Percentiles rank a stretch among this genome's conserved stretches.
phyloP scores from a whole-genome alignment of 2,888 invertebrate genomes.

The Aelia acuminata region DNA sequence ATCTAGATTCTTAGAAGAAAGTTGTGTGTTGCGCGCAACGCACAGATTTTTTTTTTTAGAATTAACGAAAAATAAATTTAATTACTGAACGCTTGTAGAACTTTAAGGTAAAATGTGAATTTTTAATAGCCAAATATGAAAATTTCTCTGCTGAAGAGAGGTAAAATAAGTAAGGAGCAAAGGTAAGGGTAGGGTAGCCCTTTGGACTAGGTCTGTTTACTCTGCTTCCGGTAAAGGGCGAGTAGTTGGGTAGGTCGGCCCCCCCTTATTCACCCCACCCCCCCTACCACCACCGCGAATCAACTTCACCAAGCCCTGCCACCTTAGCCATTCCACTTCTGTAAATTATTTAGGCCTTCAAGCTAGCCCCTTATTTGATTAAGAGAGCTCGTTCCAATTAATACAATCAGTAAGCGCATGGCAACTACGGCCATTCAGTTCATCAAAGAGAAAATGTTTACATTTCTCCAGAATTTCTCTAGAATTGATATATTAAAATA shows the following conservation, averaged over 20 bases:
- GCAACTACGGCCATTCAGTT: not conserved
- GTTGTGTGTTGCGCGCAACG: too few relatives aligned
- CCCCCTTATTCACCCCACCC: too few relatives aligned
- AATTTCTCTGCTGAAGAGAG: not conserved
- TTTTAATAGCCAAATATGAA: not conserved
- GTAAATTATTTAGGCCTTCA: not conserved
- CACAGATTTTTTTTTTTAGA: too few relatives aligned
- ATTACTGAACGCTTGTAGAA: too few relatives aligned
- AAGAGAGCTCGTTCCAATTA: not conserved
- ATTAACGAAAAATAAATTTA: too few relatives aligned
- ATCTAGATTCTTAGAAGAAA: too few relatives aligned
- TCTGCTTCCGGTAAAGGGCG: slow-evolving; percentile 1
- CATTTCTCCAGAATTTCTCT: too few relatives aligned
- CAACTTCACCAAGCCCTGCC: not conserved
- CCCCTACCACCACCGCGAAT: too few relatives aligned
- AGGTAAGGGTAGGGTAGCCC: not conserved
- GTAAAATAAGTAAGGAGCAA: not conserved
- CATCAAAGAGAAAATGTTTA: too few relatives aligned
- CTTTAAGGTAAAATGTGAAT: too few relatives aligned
- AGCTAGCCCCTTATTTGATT: not conserved
- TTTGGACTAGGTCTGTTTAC: not conserved
- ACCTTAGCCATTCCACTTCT: not conserved
- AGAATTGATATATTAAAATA: too few relatives aligned
- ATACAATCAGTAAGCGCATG: not conserved
- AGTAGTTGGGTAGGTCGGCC: not conserved